Evolutionary conservation across 2,113 vertebrate genomes (phyloP), one percentile per base, ranked within the genome.

Genomic region (Zosterops japonicus): DNA sequence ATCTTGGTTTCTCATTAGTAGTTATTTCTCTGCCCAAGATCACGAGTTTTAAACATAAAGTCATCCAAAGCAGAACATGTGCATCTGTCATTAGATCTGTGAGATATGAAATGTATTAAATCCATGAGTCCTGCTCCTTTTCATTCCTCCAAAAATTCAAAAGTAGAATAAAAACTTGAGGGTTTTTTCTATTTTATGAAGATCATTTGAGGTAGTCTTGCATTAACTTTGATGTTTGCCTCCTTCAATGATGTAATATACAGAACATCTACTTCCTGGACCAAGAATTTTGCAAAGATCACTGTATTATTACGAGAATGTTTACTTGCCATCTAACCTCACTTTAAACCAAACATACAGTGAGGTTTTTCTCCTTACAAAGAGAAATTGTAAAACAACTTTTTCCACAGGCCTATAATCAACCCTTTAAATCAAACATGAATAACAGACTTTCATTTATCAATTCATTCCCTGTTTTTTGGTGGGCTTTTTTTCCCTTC

Each of bases 251-350:
- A 97, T 94, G 96, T 89, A 93, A 97, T 83, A 94, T 27, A 59
- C 87, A 87, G 95, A 95, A 94, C 56, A 80, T 85, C 63, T 76
- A 93, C 88, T 97, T 96, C 93, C 96, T 93, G 78, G 61, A 91
- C 47, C 76, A 95, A 90, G 93, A 97, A 89, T 94, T 95, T 93
- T 96, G 72, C 90, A 94, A 83, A 92, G 90, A 86, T 87, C 76
- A 44, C 92, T 93, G 63, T 95, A 95, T 93, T 96, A 97, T 91
- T 97, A 76, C 59, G 91, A 95, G 90, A 87, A 89, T 95, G 89
- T 97, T 98, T 97, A 96, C 96, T 97, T 97, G 90, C 95, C 95
- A 96, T 93, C 91, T 96, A 96, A 93, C 93, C 94, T 96, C 86
- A 78, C 90, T 97, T 97, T 90, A 85, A 96, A 94, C 76, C 57